phyloP scores from a whole-genome alignment of 2,888 invertebrate genomes.

The Coelopa pilipes region DNA sequence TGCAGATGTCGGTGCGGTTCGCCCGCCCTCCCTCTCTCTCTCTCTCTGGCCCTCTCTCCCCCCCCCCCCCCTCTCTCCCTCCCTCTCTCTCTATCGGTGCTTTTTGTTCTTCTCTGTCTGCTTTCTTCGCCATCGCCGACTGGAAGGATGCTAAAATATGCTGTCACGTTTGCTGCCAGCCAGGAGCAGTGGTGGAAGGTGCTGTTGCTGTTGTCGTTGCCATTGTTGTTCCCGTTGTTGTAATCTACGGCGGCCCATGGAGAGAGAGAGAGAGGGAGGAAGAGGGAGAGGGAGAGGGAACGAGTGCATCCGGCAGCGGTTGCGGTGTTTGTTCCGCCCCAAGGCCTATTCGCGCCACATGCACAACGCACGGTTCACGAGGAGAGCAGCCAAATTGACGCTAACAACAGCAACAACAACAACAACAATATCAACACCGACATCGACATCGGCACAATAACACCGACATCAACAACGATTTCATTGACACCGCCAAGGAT shows the following conservation, averaged over 20 bases:
- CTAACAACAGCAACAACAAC: slow-evolving; percentile 8
- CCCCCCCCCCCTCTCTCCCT: too few species aligned
- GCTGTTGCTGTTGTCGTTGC: too few species aligned
- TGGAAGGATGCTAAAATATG: not conserved
- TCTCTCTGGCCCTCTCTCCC: too few species aligned
- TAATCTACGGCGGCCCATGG: too few species aligned
- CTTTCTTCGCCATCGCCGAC: not conserved
- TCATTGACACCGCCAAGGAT: not conserved
- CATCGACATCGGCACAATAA: not conserved
- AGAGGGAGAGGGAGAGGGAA: not conserved
- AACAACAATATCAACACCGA: not conserved
- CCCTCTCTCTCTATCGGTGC: not conserved
- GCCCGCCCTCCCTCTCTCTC: too few species aligned
- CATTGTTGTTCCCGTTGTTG: too few species aligned
- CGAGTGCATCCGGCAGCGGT: not conserved
- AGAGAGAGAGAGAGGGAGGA: not conserved
- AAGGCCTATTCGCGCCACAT: too few species aligned
- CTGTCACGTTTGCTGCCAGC: too few species aligned
- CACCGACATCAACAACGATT: not conserved
- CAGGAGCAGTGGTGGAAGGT: too few species aligned
- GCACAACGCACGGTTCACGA: not conserved
- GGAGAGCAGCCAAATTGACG: not conserved
- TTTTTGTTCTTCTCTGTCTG: not conserved
- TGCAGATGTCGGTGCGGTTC: slow-evolving; percentile 11
- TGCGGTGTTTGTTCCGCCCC: not conserved